Conservation (phyloP, 2,113 vertebrate genomes). For the Xenopus tropicalis region DNA sequence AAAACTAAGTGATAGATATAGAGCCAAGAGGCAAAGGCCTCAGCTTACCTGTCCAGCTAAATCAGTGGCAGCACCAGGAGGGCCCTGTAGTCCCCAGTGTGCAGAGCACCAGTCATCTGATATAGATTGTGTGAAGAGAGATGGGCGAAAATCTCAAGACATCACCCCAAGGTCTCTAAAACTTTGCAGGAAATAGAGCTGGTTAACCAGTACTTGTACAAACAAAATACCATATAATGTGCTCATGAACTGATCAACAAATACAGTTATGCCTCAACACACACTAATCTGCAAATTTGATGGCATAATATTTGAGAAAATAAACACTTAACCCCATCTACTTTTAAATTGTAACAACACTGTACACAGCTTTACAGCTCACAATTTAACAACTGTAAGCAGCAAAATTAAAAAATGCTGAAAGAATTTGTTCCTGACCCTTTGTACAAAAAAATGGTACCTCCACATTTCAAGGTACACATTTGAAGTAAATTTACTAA, state of each 20-base stretch:
- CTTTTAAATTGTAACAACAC: too few relatives aligned
- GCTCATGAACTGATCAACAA: not conserved
- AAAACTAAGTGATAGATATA: slow-evolving; percentile 38
- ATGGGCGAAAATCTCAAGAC: slow-evolving; percentile 12
- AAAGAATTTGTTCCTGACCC: too few relatives aligned
- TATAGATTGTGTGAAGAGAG: slow-evolving; percentile 18
- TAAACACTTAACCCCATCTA: not conserved
- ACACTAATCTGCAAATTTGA: too few relatives aligned
- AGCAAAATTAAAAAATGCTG: too few relatives aligned
- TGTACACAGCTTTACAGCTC: not conserved
- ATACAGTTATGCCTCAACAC: not conserved
- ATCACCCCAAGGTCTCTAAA: slow-evolving; percentile 24
- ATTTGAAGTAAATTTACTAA: too few relatives aligned
- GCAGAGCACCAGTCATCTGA: slow-evolving; percentile 7
- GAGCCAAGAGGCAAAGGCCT: slow-evolving; percentile 11
- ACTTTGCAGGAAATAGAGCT: not conserved
- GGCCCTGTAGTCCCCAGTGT: slow-evolving; percentile 11
- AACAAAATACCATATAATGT: not conserved
- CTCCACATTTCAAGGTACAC: too few relatives aligned
- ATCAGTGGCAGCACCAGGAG: slow-evolving; percentile 20
- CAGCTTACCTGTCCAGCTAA: slow-evolving; percentile 41
- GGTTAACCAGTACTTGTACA: not conserved
- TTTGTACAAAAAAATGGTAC: too few relatives aligned
- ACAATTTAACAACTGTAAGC: too few relatives aligned
- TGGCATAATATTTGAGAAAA: not conserved